phyloP scores from a whole-genome alignment of 64 coral and sea anemone genomes.

The Actinia tenebrosa region DNA sequence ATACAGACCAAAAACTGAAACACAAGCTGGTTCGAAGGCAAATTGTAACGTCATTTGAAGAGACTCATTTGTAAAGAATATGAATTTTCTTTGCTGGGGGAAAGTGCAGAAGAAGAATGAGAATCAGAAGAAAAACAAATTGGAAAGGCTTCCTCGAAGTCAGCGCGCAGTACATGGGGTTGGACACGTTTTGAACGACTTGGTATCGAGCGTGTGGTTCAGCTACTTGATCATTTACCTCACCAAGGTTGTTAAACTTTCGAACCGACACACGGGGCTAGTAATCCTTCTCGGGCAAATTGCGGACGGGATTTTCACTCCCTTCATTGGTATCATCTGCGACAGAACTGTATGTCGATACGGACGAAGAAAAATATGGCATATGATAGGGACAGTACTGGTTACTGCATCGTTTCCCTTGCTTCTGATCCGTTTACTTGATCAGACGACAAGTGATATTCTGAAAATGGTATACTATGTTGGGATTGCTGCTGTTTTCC shows the following conservation, averaged over 20 bases:
- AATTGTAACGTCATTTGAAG: background rate
- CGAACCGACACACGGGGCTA: slow-evolving; percentile 42
- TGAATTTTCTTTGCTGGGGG: background rate
- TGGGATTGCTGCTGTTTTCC: slow-evolving; percentile 58
- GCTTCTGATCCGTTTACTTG: slow-evolving; percentile 27
- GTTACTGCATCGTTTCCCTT: slow-evolving; percentile 20
- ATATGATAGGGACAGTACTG: slow-evolving; percentile 31
- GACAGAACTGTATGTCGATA: slow-evolving; percentile 67
- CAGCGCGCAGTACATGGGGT: slow-evolving; percentile 35
- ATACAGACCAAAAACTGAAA: background rate
- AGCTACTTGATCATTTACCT: slow-evolving; percentile 56
- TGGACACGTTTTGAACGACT: slow-evolving; percentile 70
- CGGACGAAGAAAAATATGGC: slow-evolving; percentile 56
- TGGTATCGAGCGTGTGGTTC: slow-evolving; percentile 44
- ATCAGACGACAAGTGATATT: background rate
- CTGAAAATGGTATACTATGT: slow-evolving; percentile 68
- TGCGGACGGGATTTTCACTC: slow-evolving; percentile 41
- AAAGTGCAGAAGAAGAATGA: background rate
- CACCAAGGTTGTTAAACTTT: slow-evolving; percentile 42
- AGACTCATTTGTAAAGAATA: background rate
- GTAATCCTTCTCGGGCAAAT: slow-evolving; percentile 43
- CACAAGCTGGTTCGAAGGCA: background rate
- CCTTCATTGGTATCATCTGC: slow-evolving; percentile 47
- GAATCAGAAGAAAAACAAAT: background rate
- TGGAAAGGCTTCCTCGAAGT: background rate